These are phyloP conservation scores for Lacanobia oleracea DNA, from an alignment of 2,888 invertebrate species.

Conservation along the genomic window DNA sequence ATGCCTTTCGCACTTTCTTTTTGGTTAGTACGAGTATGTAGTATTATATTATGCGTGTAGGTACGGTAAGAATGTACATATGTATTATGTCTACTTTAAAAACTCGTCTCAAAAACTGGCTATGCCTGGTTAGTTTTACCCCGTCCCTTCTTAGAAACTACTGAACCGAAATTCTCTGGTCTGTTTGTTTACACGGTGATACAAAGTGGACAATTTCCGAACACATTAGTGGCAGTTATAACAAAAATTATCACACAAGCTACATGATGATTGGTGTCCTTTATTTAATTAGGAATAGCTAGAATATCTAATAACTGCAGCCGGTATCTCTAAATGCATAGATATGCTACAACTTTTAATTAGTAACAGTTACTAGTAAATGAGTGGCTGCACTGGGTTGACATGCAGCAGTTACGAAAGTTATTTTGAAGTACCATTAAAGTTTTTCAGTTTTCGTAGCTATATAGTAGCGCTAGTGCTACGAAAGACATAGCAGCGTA, in stretches of 20 bases:
- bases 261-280: background rate
- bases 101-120: constrained; percentile 62
- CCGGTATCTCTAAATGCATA: background rate
- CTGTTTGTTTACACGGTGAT: constrained; percentile 73
- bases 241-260: constrained; percentile 3
- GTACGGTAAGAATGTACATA: background rate
- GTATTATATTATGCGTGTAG: background rate
- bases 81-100: constrained; percentile 50
- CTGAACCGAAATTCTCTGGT: constrained; percentile 81
- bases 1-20: background rate
- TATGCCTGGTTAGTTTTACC: constrained; percentile 67
- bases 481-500: background rate
- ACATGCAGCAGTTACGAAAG: background rate
- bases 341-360: background rate
- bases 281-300: background rate
- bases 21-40: background rate
- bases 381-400: background rate
- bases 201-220: constrained; percentile 67
- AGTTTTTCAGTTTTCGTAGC: constrained; percentile 1
- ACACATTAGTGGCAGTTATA: constrained; percentile 44
- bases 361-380: background rate
- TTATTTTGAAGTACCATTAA: background rate
- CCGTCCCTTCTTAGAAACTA: constrained; percentile 86
- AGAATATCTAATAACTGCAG: background rate
- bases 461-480: too few species aligned